phyloP scores from a whole-genome alignment of 2,797 vertebrate genomes.

The Chromobotia macracanthus region DNA sequence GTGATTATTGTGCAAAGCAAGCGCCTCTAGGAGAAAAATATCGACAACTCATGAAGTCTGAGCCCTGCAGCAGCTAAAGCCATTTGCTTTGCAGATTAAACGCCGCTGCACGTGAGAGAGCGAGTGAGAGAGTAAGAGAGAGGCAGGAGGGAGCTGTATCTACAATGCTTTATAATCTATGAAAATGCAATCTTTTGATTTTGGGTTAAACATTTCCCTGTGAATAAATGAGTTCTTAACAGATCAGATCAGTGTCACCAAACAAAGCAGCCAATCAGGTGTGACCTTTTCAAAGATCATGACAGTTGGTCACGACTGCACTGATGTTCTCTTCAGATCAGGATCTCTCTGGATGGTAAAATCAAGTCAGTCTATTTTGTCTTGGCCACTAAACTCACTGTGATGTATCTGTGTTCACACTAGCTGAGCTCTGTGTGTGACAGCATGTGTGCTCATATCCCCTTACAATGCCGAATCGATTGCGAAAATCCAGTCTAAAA shows the following conservation, averaged over 20 bases:
- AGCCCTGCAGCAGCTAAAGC: constrained; percentile 52
- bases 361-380: constrained; percentile 13
- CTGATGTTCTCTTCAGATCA: constrained; percentile 21
- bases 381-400: constrained; percentile 17
- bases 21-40: constrained; percentile 51
- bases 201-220: neutral
- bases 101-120: constrained; percentile 22
- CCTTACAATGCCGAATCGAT: constrained; percentile 46
- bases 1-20: constrained; percentile 34
- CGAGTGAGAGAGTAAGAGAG: constrained; percentile 15
- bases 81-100: constrained; percentile 63
- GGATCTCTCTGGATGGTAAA: neutral
- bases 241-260: constrained; percentile 39
- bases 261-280: constrained; percentile 27
- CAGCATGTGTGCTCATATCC: constrained; percentile 11
- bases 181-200: neutral
- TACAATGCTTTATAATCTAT: neutral
- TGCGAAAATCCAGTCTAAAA: constrained; percentile 44
- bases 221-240: constrained; percentile 45
- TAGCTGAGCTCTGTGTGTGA: neutral
- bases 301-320: constrained; percentile 29
- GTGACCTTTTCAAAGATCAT: constrained; percentile 48
- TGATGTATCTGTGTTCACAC: constrained; percentile 31
- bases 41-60: constrained; percentile 60
- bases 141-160: constrained; percentile 15